phyloP scores from a whole-genome alignment of 2,797 vertebrate species.

The Sebastes trivittatus region DNA sequence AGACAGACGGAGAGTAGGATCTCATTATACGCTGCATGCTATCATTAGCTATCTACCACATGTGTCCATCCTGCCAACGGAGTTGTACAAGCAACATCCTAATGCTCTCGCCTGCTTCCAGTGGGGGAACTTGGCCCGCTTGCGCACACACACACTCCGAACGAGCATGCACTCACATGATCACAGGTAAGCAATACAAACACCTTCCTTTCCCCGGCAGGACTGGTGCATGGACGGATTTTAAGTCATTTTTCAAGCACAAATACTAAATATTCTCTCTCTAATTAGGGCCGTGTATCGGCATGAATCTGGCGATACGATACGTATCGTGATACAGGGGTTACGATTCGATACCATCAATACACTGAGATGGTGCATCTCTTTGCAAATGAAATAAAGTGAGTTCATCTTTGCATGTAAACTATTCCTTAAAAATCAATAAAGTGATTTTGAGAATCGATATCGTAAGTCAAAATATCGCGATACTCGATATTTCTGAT shows the following conservation, averaged over 20 bases:
- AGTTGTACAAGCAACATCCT: constrained; percentile 69
- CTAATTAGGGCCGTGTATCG: not conserved
- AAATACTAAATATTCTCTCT: not conserved
- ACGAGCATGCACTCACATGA: constrained; percentile 21
- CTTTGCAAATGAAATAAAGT: not conserved
- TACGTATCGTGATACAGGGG: not conserved
- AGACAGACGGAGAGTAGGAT: constrained; percentile 73
- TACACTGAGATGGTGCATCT: no score
- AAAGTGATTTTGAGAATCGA: not conserved
- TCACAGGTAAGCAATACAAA: not conserved
- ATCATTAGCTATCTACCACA: constrained; percentile 78
- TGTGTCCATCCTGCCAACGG: constrained; percentile 71
- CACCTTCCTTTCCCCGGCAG: not conserved
- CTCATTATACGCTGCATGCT: constrained; percentile 80
- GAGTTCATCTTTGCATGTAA: not conserved
- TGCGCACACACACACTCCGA: constrained; percentile 13
- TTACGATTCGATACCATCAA: rapidly evolving
- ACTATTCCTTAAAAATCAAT: not conserved
- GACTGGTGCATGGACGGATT: not conserved
- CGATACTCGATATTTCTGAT: not conserved
- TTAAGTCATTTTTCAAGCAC: not conserved
- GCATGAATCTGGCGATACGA: not conserved
- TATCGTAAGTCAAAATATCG: not conserved
- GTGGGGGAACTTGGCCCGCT: constrained; percentile 33
- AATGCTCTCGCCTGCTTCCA: constrained; percentile 65